phyloP scores from a whole-genome alignment of 2,797 vertebrate genomes.

The Enteromius thamalakanensis region DNA sequence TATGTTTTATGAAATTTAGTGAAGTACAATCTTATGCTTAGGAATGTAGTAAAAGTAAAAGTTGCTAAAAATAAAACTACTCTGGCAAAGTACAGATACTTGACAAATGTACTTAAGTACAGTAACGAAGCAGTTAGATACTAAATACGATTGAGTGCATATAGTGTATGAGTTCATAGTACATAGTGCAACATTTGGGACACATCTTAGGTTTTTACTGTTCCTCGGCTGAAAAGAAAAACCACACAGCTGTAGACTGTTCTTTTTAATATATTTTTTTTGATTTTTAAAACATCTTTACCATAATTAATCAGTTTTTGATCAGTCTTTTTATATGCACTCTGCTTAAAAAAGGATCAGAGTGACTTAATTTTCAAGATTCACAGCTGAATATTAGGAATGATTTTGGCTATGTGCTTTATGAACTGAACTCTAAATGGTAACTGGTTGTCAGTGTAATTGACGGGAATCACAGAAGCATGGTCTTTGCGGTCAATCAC shows the following conservation, averaged over 20 bases:
- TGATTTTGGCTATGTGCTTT: not conserved
- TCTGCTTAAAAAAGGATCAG: not conserved
- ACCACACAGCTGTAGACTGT: not conserved
- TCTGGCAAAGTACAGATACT: too few relatives aligned
- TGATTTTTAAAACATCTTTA: not conserved
- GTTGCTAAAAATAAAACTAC: too few relatives aligned
- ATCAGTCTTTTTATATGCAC: not conserved
- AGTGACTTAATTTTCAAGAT: too few relatives aligned
- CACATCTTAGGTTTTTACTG: not conserved
- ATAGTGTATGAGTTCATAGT: too few relatives aligned
- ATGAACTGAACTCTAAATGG: not conserved
- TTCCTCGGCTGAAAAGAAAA: not conserved
- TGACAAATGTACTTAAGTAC: too few relatives aligned
- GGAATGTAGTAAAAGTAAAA: too few relatives aligned
- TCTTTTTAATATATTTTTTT: not conserved
- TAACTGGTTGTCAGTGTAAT: not conserved
- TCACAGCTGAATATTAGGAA: not conserved
- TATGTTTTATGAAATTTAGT: too few relatives aligned
- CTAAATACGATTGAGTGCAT: too few relatives aligned
- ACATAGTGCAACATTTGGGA: too few relatives aligned
- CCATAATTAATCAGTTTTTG: not conserved
- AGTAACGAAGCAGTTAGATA: too few relatives aligned
- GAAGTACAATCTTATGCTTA: too few relatives aligned
- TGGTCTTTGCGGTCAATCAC: conserved; percentile 2
- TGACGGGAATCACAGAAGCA: not conserved